Evolutionary conservation across 1,140 invertebrate species (phyloP), one percentile per base, ranked within the genome.

Genomic region (Leptinotarsa defecta): DNA sequence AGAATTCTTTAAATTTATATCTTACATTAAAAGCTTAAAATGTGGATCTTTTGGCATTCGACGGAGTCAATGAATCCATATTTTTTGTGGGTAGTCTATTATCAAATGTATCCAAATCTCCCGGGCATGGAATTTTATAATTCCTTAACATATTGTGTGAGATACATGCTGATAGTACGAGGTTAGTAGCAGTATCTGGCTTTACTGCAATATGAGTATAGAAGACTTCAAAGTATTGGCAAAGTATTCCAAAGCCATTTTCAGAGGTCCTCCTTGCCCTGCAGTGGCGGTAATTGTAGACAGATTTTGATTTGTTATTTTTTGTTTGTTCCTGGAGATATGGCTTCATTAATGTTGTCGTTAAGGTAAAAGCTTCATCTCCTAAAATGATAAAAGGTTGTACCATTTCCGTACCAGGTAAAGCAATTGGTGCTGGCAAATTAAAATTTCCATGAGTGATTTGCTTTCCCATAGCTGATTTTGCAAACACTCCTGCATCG

Each of bases 271-370:
- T 20, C 24, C 74, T 19, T 34, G 68, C 74, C 49, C 68, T 19
- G 13, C 27, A 71, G 43, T 61, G 61, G 11, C 68, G 3, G 20
- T 75, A 48, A 65, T 71, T 75, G 34, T 61, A 75, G 52, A 63
- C 17, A 49, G 57, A 13, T 17, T 71, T 75, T 64, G 68, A 22
- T 22, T 43, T 22, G 68, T 83, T 65, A 43, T 81, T 27, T 57
- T 77, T 69, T 49, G 85, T 69, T 57, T 81, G 17, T 52, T 77
- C 77, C n/a, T 81, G 77, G 22, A 84, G 82, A 79, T 85, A 88
- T 52, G 87, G 86, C 63, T 83, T 80, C 85, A 88, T 86, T 70
- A 88, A 74, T 74, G 84, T 83, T 63, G 61, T 34, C 52, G 71
- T 62, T n/a, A n/a, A n/a, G n/a, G n/a, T n/a, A n/a, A n/a, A n/a